phyloP scores from a whole-genome alignment of 2,113 vertebrate species.

The Egretta garzetta region DNA sequence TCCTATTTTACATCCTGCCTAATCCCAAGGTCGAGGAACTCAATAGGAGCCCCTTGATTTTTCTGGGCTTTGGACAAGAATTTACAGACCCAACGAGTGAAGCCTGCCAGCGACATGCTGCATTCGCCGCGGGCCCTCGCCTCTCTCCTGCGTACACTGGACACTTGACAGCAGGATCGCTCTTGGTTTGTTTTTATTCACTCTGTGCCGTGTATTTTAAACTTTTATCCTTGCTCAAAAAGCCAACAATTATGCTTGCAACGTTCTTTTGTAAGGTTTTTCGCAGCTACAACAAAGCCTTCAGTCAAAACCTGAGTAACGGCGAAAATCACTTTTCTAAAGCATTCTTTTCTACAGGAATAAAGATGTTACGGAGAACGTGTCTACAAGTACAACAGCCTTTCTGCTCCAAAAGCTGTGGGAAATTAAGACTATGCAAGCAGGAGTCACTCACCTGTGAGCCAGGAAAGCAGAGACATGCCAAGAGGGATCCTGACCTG shows the following conservation, averaged over 20 bases:
- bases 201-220: not conserved
- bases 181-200: slow-evolving; percentile 20
- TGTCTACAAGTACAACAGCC: not conserved
- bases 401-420: not conserved
- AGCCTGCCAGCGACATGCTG: not conserved
- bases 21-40: not conserved
- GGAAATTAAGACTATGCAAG: not conserved
- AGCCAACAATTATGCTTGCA: not conserved
- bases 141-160: not conserved
- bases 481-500: not conserved
- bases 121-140: not conserved
- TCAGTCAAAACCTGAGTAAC: not conserved
- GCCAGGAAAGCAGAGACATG: not conserved
- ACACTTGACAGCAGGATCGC: not conserved
- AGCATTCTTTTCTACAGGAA: not conserved
- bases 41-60: not conserved
- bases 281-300: not conserved
- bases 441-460: not conserved
- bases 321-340: not conserved
- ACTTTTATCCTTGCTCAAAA: not conserved
- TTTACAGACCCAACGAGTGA: not conserved
- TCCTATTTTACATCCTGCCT: not conserved
- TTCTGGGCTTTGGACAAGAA: not conserved
- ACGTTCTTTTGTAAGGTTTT: not conserved
- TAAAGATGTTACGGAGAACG: not conserved